Evolutionary conservation across 2,113 vertebrate species (phyloP), one percentile per base, ranked within the genome.

Genomic region (Oncorhynchus masou): DNA sequence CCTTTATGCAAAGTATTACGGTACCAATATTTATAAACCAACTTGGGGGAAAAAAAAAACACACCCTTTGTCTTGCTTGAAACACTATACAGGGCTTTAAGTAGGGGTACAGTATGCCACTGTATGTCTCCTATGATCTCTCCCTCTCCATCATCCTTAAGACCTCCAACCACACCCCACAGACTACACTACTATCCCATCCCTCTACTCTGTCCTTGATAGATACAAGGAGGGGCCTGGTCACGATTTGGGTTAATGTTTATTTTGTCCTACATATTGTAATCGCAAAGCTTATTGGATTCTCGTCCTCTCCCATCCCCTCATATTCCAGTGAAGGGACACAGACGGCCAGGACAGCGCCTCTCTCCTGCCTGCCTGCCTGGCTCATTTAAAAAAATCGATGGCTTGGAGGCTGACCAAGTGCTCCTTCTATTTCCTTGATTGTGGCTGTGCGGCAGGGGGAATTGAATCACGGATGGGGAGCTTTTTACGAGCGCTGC

Each of bases 331-430:
- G 8, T 11, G 11, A 27, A 65, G 11, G 27, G 27, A 67, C 24
- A 29, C 4, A 67, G 65, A 67, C 34, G 5, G 1, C 62, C 22
- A 7, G 16, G 8, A n/a, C 20, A 8, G 31, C 34, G 6, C 31
- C 20, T 73, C 68, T 15, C 70, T 68, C 80, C 74, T 77, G 22
- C 60, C 54, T 29, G 31, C 57, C 15, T 22, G 13, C 64, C 62
- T 29, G 67, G 70, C 59, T 83, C 75, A 90, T 92, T 89, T 85
- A 75, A 24, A 75, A 24, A 90, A 92, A 92, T 93, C 86, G 64
- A 92, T 93, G 77, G 68, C 68, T 79, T 87, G 83, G 86, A 76
- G 22, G 60, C 68, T 24, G 74, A 73, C 74, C 81, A 81, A 90
- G 81, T 65, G 70, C 79, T 78, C 73, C 20, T 74, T 71, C 78